Evolutionary conservation across 1,140 invertebrate species (phyloP), one percentile per base, ranked within the genome.

Genomic region (Drosophila yakuba): DNA sequence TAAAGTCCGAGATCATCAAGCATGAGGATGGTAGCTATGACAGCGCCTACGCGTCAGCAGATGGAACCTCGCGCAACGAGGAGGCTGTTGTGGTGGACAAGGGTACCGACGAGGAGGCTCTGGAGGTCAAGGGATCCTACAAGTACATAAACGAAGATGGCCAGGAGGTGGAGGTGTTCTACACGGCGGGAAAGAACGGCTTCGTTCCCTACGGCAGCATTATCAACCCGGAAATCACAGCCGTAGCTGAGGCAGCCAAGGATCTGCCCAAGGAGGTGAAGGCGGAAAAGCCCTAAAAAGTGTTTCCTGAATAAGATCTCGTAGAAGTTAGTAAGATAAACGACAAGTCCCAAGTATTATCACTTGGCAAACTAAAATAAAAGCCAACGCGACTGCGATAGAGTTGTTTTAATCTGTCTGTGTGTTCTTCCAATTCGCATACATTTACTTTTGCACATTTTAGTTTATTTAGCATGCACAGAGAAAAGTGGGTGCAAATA

Each of bases 141-240:
- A 90, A 61, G 50, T 92, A 92, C 54, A 50, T 78, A 36, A 80
- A 92, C 20, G 77, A 72, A 0, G 17, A 59, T 0, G 91, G 86
- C 25, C 48, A 90, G 8, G 67, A 75, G 10, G 86, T 92, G 2
- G 74, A 78, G 57, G 91, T 92, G 3, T 74, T 69, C 63, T 92
- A 92, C 38, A 92, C 91, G 1, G 91, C 91, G 4, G 91, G 88
- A 45, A 63, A 72, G 23, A 92, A 92, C 45, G 91, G 91, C 35
- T 92, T 91, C 35, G 89, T 92, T 4, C 91, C 91, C 1, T 60
- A 66, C 4, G 78, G 91, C 5, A 35, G 52, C 0, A 77, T 64
- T 0, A 91, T 92, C 8, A 74, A 85, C 57, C 44, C 78, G 0
- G 91, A 92, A 39, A 92, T 92, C 20, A 75, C 89, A 4, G 68